Conservation (phyloP, 2,888 invertebrate genomes). For the Drosophila mulleri region DNA sequence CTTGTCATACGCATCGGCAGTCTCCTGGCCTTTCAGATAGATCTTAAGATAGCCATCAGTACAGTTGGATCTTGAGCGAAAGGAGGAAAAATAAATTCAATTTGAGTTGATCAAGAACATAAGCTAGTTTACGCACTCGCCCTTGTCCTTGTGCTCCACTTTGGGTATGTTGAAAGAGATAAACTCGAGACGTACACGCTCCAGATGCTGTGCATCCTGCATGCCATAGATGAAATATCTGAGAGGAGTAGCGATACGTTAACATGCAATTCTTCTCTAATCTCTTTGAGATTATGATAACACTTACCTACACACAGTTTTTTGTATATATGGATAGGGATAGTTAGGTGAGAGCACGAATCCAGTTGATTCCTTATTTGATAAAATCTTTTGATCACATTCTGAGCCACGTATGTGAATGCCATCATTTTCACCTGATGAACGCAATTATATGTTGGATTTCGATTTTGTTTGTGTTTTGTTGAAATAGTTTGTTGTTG, state of each 20-base stretch:
- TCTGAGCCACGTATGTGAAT: slow-evolving; percentile 98
- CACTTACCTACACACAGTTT: slow-evolving; percentile 95
- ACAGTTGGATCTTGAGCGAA: slow-evolving; percentile 87
- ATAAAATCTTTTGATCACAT: slow-evolving; percentile 99
- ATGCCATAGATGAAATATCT: slow-evolving; percentile 98
- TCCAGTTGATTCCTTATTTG: slow-evolving; percentile 96
- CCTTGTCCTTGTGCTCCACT: slow-evolving; percentile 88
- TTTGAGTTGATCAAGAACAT: neutral
- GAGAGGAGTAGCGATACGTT: neutral
- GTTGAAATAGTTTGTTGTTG: slow-evolving; percentile 56
- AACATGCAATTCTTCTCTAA: neutral
- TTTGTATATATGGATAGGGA: slow-evolving; percentile 97
- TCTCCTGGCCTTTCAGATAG: slow-evolving; percentile 96
- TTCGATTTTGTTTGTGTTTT: slow-evolving; percentile 12
- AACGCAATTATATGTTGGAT: slow-evolving; percentile 23
- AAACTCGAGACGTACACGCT: slow-evolving; percentile 96
- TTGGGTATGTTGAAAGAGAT: slow-evolving; percentile 95
- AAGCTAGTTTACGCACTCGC: slow-evolving; percentile 90
- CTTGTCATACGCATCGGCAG: slow-evolving; percentile 96
- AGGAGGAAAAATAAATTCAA: neutral
- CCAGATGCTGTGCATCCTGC: slow-evolving; percentile 98
- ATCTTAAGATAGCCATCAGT: slow-evolving; percentile 96
- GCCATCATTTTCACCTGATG: slow-evolving; percentile 92
- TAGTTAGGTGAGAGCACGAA: slow-evolving; percentile 98
- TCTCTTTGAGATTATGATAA: neutral